Evolutionary conservation across 1,140 invertebrate species (phyloP).

Genomic region (Battus philenor): DNA sequence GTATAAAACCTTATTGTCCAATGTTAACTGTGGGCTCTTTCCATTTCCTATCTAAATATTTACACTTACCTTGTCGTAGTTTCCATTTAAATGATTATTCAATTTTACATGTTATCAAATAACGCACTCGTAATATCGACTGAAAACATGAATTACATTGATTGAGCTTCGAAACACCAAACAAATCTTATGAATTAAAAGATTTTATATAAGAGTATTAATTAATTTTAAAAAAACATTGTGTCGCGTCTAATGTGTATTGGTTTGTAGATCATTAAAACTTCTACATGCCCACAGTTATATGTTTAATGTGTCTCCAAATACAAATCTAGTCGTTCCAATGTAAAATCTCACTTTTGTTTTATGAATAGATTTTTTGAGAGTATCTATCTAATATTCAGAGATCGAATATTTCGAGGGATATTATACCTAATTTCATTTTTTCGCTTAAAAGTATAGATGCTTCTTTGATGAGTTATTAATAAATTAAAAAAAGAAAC

Average conservation of each 20-base stretch:
- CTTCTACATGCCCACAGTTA: slow-evolving; percentile 47
- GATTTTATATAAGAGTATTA: slow-evolving; percentile 38
- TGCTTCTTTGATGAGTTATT: too few relatives aligned
- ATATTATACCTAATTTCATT: too few relatives aligned
- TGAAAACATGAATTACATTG: slow-evolving; percentile 18
- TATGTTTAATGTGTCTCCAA: slow-evolving; percentile 33
- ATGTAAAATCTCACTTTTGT: slow-evolving; percentile 37
- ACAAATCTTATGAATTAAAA: slow-evolving; percentile 58
- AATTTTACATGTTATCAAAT: slow-evolving; percentile 13
- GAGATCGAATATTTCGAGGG: too few relatives aligned
- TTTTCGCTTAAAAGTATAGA: too few relatives aligned
- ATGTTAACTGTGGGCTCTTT: slow-evolving; percentile 33
- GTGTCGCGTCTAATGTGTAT: slow-evolving; percentile 5
- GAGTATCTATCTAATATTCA: too few relatives aligned
- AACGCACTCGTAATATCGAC: slow-evolving; percentile 8
- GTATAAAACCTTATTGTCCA: slow-evolving; percentile 25
- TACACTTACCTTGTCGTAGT: slow-evolving; percentile 7
- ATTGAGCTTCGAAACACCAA: slow-evolving; percentile 57
- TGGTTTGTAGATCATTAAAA: slow-evolving; percentile 12
- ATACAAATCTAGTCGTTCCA: slow-evolving; percentile 42
- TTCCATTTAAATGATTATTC: background rate
- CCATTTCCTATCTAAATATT: slow-evolving; percentile 14
- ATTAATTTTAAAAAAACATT: slow-evolving; percentile 25
- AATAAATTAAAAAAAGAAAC: too few relatives aligned
- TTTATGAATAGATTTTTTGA: slow-evolving; percentile 35